A percentile compares a stretch with the other conserved stretches of the same genome.
Conservation (phyloP, 1,140 invertebrate genomes). For the Platyscapa corneri region DNA sequence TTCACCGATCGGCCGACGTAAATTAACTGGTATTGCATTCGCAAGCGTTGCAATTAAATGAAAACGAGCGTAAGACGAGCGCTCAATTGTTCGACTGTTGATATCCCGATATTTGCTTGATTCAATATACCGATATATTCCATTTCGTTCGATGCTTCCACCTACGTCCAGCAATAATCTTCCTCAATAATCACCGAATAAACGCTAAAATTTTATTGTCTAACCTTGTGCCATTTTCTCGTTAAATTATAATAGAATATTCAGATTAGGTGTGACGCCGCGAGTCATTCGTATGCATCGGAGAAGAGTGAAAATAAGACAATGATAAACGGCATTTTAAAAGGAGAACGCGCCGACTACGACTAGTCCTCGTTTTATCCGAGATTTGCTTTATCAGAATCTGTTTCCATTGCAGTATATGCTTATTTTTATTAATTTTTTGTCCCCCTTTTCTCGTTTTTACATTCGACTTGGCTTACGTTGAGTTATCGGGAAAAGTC, state of each 20-base stretch:
- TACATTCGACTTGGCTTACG: background rate
- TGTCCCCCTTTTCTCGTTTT: background rate
- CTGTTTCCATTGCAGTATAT: too few species aligned
- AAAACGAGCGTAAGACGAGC: too few species aligned
- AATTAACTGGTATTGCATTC: too few species aligned
- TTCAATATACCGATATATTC: background rate
- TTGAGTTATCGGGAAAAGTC: constrained; percentile 16
- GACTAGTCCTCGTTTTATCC: too few species aligned
- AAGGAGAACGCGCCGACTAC: too few species aligned
- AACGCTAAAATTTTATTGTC: constrained; percentile 48
- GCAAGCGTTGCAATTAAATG: too few species aligned
- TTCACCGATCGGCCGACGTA: too few species aligned
- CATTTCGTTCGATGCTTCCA: background rate
- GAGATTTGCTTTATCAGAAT: too few species aligned
- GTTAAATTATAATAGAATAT: constrained; percentile 32
- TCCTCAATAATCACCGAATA: background rate
- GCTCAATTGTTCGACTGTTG: too few species aligned
- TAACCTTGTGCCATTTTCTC: constrained; percentile 60
- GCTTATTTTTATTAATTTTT: background rate
- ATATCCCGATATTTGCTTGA: too few species aligned
- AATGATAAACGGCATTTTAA: too few species aligned
- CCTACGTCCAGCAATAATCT: background rate
- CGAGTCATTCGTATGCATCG: background rate
- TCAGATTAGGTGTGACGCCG: background rate
- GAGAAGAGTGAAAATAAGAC: too few species aligned